phyloP scores from a whole-genome alignment of 2,113 vertebrate species.

The Podilymbus podiceps region DNA sequence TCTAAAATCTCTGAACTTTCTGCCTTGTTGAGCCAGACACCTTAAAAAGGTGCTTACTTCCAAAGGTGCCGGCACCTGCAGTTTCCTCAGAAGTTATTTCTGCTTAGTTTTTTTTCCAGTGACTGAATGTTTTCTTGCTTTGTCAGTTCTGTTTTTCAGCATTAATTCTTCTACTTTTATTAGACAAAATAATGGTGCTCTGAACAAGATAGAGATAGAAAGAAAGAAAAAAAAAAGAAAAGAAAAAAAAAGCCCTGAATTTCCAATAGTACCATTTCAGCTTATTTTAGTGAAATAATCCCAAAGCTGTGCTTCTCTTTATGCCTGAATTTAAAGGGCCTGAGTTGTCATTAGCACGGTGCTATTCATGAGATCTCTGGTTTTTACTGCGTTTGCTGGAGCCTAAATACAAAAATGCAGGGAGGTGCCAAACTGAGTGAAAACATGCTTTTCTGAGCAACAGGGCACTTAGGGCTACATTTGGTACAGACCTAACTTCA shows the following conservation, averaged over 20 bases:
- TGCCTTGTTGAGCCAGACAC: background rate
- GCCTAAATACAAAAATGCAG: background rate
- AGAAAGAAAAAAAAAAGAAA: background rate
- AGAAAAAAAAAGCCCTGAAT: background rate
- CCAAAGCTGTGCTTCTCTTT: background rate
- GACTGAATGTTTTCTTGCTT: background rate
- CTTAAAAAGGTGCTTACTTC: background rate
- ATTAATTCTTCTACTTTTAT: background rate
- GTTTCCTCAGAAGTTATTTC: background rate
- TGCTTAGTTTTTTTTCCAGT: background rate
- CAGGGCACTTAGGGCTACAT: background rate
- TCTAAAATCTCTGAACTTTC: background rate
- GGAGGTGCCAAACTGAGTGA: background rate
- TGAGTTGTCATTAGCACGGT: background rate
- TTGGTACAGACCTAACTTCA: background rate
- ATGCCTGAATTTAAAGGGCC: background rate
- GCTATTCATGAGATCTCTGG: background rate
- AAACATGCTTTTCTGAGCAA: background rate
- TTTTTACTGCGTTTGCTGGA: background rate
- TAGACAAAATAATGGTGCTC: background rate
- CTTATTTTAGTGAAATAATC: background rate
- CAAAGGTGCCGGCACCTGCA: background rate
- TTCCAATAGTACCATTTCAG: background rate
- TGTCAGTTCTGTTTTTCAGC: background rate
- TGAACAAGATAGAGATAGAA: background rate